phyloP scores from a whole-genome alignment of 2,797 vertebrate genomes.

The Amblyopsis hoosieri region DNA sequence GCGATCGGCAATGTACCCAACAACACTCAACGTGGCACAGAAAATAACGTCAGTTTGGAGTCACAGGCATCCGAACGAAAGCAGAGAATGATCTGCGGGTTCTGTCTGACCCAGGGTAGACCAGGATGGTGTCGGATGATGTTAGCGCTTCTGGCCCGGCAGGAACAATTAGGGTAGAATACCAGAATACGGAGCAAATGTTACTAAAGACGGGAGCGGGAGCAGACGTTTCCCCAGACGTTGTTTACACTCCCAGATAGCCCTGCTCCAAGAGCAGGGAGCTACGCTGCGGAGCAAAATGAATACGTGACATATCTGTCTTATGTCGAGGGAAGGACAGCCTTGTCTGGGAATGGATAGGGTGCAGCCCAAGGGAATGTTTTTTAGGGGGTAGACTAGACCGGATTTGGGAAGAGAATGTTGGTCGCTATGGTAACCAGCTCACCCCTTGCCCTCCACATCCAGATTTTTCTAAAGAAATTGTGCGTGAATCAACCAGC shows the following conservation, averaged over 20 bases:
- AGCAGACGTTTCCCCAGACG: constrained; percentile 70
- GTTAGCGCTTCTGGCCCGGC: constrained; percentile 3
- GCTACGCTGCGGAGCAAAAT: constrained; percentile 81
- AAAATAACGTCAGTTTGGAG: no score
- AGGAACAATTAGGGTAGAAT: constrained; percentile 13
- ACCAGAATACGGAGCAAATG: constrained; percentile 52
- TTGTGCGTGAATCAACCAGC: constrained; percentile 49
- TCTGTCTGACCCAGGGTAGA: constrained; percentile 19
- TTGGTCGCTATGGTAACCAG: constrained; percentile 32
- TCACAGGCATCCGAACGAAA: not conserved
- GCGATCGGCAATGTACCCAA: constrained; percentile 3
- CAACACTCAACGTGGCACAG: not conserved
- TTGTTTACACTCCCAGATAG: constrained; percentile 83
- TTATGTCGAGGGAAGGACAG: constrained; percentile 29
- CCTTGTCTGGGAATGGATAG: constrained; percentile 36
- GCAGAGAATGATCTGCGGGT: not conserved
- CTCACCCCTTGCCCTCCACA: constrained; percentile 16
- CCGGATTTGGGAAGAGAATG: constrained; percentile 28
- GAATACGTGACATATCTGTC: constrained; percentile 77
- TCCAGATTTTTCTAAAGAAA: constrained; percentile 15
- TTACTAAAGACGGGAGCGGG: constrained; percentile 65
- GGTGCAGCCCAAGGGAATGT: constrained; percentile 36
- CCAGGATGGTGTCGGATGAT: constrained; percentile 8
- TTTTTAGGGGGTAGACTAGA: constrained; percentile 22
- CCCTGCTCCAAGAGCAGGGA: constrained; percentile 76